phyloP scores from a whole-genome alignment of 64 coral and sea anemone species.

The Cladopsammia gracilis region DNA sequence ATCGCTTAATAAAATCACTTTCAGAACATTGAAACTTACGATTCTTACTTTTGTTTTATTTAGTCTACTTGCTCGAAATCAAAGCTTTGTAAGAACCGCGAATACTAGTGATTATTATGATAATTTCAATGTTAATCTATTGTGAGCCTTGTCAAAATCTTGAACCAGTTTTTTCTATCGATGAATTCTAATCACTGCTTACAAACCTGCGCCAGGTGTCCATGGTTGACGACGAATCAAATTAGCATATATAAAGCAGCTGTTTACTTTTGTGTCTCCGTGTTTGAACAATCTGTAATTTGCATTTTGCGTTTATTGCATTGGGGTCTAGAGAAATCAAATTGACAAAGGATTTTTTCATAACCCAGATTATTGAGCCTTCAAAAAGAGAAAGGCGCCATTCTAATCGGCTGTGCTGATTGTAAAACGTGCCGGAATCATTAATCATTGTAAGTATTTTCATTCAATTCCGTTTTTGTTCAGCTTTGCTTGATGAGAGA shows the following conservation, averaged over 20 bases:
- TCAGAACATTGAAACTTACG: no score
- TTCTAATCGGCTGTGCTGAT: neutral
- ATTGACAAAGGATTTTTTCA: conserved; percentile 40
- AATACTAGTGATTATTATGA: no score
- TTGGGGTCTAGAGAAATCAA: conserved; percentile 9
- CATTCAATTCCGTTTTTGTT: neutral
- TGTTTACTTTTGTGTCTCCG: neutral
- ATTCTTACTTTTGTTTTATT: no score
- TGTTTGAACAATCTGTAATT: conserved; percentile 31
- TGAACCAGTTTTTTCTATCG: neutral
- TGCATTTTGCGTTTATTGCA: conserved; percentile 40
- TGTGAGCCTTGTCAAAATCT: neutral
- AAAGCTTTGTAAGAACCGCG: no score
- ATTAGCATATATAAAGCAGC: conserved; percentile 51
- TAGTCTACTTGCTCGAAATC: no score
- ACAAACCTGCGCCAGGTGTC: neutral
- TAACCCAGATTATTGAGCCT: conserved; percentile 1
- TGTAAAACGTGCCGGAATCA: neutral
- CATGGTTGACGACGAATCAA: conserved; percentile 17
- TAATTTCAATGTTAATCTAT: neutral
- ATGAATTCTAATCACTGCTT: neutral
- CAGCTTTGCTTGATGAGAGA: neutral
- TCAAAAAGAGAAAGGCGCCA: neutral
- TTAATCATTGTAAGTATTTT: conserved; percentile 47
- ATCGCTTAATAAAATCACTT: no score